Evolutionary conservation across 1,140 invertebrate genomes (phyloP).

Genomic region (Magallana ariakensis): DNA sequence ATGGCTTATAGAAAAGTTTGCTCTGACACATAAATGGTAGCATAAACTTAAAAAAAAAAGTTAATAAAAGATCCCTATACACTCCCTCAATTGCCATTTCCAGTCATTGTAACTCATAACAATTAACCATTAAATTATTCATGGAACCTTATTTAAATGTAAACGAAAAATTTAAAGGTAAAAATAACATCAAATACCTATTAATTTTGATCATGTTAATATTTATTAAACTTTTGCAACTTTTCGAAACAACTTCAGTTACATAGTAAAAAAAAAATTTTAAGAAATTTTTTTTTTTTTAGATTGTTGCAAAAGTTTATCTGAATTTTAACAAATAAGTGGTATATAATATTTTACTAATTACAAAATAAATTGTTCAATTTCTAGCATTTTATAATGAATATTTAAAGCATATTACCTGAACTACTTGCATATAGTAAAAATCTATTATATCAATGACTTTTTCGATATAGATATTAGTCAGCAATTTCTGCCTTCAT

Average conservation of each 20-base stretch:
- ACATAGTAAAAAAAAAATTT: neutral
- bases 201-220: slow-evolving; percentile 31
- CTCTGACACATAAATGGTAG: neutral
- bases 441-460: neutral
- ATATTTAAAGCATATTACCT: neutral
- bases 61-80: neutral
- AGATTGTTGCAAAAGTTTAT: slow-evolving; percentile 30
- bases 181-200: neutral
- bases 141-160: no score
- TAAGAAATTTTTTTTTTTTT: neutral
- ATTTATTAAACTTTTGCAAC: neutral
- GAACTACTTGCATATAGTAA: neutral
- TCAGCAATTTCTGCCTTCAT: neutral
- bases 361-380: neutral
- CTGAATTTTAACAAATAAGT: neutral
- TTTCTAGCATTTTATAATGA: neutral
- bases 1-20: no score
- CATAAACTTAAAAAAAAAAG: neutral
- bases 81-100: slow-evolving; percentile 21
- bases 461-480: neutral
- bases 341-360: neutral
- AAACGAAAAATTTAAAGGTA: neutral
- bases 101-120: neutral
- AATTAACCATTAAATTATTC: neutral
- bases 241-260: neutral